Percentiles rank a stretch among this genome's conserved stretches.
These are phyloP conservation scores for Lissonota sp. DNA, from an alignment of 2,888 invertebrate genomes.

Conservation along the genomic window DNA sequence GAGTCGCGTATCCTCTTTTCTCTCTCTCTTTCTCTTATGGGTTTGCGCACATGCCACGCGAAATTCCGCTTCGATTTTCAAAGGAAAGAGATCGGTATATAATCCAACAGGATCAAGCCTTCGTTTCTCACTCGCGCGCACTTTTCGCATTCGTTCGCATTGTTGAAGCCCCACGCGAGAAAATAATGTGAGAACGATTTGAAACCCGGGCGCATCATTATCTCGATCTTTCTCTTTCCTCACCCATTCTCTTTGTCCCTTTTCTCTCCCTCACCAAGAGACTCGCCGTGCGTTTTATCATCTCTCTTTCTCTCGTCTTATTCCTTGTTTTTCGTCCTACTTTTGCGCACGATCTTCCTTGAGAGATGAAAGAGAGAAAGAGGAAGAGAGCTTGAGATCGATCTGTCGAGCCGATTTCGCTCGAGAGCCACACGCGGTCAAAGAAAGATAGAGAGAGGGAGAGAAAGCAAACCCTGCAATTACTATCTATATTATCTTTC, in stretches of 20 bases:
- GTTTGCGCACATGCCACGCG: slow-evolving; percentile 53
- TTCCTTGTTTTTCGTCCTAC: slow-evolving; percentile 38
- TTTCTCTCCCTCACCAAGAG: slow-evolving; percentile 32
- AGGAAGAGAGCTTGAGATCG: slow-evolving; percentile 71
- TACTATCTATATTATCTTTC: slow-evolving; percentile 70
- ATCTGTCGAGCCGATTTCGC: slow-evolving; percentile 79
- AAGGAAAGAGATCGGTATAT: slow-evolving; percentile 62
- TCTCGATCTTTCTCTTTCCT: slow-evolving; percentile 69
- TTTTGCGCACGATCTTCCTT: slow-evolving; percentile 25
- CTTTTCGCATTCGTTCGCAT: slow-evolving; percentile 30
- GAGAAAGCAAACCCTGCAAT: slow-evolving; percentile 66
- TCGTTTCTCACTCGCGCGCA: slow-evolving; percentile 20
- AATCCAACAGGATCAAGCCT: slow-evolving; percentile 58
- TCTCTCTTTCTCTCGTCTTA: slow-evolving; percentile 62
- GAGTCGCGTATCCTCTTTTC: slow-evolving; percentile 18
- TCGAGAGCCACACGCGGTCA: slow-evolving; percentile 61
- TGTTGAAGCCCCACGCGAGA: slow-evolving; percentile 75
- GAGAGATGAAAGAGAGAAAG: not conserved
- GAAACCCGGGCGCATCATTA: slow-evolving; percentile 80
- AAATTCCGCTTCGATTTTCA: slow-evolving; percentile 58
- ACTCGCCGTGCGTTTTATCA: slow-evolving; percentile 39
- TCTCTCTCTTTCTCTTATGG: slow-evolving; percentile 20
- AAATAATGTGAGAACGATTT: slow-evolving; percentile 83
- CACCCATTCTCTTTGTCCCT: slow-evolving; percentile 44
- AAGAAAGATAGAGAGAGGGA: not conserved